A percentile compares a stretch with the other conserved stretches of the same genome.
phyloP scores from a whole-genome alignment of 2,113 vertebrate genomes.

The Craseonycteris thonglongyai region DNA sequence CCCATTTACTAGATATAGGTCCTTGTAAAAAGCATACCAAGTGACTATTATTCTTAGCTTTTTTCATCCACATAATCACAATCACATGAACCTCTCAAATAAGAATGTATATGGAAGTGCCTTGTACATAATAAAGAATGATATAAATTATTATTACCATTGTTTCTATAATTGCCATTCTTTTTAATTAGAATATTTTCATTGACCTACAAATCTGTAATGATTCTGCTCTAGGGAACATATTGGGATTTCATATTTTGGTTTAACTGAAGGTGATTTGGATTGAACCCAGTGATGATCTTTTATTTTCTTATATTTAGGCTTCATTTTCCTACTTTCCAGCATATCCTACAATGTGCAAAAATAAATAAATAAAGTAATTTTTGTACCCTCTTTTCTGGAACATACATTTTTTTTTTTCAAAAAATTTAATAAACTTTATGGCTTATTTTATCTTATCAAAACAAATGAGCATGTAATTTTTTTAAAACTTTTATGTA shows the following conservation, averaged over 20 bases:
- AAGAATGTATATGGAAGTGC: background rate
- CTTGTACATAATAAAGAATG: background rate
- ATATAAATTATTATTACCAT: background rate
- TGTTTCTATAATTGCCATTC: background rate
- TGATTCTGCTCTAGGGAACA: background rate
- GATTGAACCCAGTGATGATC: background rate
- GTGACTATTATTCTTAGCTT: background rate
- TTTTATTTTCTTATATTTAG: background rate
- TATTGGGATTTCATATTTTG: background rate
- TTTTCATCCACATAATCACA: background rate
- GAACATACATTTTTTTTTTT: background rate
- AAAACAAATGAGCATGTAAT: background rate
- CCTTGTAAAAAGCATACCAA: background rate
- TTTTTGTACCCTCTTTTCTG: background rate
- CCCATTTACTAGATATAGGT: background rate
- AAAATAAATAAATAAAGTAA: background rate
- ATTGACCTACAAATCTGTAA: background rate
- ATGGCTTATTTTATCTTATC: background rate
- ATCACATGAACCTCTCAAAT: background rate
- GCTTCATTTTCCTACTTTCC: background rate
- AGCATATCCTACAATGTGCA: background rate
- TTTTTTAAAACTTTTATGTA: background rate
- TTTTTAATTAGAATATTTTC: background rate
- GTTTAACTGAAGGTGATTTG: background rate
- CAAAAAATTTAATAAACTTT: background rate